Evolutionary conservation across 2,113 vertebrate species (phyloP).

Genomic region (Bubo blakistoni): DNA sequence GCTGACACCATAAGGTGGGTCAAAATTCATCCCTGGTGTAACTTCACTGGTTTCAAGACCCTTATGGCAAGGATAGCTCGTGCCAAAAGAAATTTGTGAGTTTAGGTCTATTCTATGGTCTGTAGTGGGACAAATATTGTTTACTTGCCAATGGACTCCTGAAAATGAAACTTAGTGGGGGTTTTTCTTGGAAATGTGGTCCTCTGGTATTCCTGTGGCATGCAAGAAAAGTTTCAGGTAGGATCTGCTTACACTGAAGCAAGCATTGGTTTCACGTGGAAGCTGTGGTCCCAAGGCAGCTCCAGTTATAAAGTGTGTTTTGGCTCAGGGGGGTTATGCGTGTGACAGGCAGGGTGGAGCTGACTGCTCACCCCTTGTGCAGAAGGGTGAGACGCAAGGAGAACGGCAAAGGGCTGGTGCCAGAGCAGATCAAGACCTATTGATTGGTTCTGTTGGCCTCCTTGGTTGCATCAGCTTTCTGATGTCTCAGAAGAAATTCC

Average conservation of each 20-base stretch:
- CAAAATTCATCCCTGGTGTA: background rate
- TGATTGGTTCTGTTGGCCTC: accelerated
- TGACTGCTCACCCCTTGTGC: background rate
- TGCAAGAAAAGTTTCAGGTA: background rate
- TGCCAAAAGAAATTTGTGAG: background rate
- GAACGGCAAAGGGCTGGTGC: background rate
- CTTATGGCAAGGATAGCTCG: background rate
- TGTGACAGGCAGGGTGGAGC: background rate
- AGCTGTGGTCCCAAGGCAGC: background rate
- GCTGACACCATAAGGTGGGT: background rate
- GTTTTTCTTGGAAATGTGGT: background rate
- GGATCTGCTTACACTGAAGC: background rate
- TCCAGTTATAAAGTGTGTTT: background rate
- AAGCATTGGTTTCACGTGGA: no score
- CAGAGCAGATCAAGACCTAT: no score
- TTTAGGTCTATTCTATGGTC: background rate
- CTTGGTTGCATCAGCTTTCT: background rate
- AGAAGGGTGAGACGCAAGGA: background rate
- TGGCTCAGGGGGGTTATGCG: accelerated
- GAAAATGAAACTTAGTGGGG: background rate
- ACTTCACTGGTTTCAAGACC: background rate
- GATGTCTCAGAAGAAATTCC: background rate
- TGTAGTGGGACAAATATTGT: no score
- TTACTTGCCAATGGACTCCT: background rate
- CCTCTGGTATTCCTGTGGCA: background rate